Base-by-base conservation (phyloP, 2,888 invertebrate species). In the Ectobius pallidus region DNA sequence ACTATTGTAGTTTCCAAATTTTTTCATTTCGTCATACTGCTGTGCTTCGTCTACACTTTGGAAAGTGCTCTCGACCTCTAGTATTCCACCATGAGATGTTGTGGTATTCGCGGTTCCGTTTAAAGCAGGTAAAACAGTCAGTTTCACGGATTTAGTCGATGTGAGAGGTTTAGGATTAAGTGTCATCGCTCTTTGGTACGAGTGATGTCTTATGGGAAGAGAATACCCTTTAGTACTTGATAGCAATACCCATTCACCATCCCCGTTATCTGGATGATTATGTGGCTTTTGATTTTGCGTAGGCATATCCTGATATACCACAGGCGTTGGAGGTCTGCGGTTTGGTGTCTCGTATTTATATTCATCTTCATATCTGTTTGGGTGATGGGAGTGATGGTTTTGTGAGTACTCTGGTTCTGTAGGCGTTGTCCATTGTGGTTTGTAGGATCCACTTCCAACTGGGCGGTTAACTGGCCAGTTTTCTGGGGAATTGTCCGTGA, bases 221-320 rank as follows among this genome's bases (percentile, higher is more conserved):
- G 88, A 87, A 79, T 92, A 92, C 0, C 92, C 92, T 82, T 92
- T 91, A 14, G 92, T 93, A 3, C 92, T 92, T 0, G 92, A 92
- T 7, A 93, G 82, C 1, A 93, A 83, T 1, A 93, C 89, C 93
- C 93, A 93, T 77, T 92, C 90, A 0, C 93, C 93, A 74, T 92
- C 90, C 0, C 91, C 90, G 74, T 86, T 85, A 0, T 87, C 85
- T 0, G 91, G 91, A 80, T 90, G 87, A 2, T 86, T 85, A 2
- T 84, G 81, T 0, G 89, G 87, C 78, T 88, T 87, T 1, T 25
- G 25, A 6, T 25, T 25, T n/a, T n/a, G n/a, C n/a, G n/a, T n/a
- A n/a, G n/a, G n/a, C 14, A 14, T 22, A n/a, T 73, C 70, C 39
- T 65, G 32, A 27, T 63, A 63, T 34, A 34, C 30, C n/a, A 58